Evolutionary conservation across 1,140 invertebrate genomes (phyloP), one percentile per base, ranked within the genome.

Genomic region (Drosophila punjabiensis): DNA sequence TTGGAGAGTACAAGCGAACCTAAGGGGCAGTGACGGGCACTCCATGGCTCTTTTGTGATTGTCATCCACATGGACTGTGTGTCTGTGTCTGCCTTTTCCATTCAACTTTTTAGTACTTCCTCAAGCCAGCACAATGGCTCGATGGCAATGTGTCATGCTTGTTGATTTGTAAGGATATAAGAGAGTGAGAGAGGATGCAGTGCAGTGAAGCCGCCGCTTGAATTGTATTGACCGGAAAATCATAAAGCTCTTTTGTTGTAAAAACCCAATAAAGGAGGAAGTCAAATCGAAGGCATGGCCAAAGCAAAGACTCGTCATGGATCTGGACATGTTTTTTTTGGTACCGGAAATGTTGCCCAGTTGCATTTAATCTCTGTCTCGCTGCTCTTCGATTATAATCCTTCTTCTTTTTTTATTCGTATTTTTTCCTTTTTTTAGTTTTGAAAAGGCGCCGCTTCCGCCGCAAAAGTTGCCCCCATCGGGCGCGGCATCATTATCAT

Each of bases 191-290:
- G 53, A 58, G 55, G 55, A 58, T 88, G 85, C 85, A 80, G 24
- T 73, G 70, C 67, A 68, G 63, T 63, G n/a, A n/a, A 13, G 18
- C 61, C 14, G 32, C 75, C 48, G 79, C 60, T 74, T 71, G 74
- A 84, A 81, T 88, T 88, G 85, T 88, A 88, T 88, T 88, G 85
- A 88, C 85, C 85, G 85, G 85, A 88, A 88, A 88, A 88, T 88
- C 85, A 88, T 89, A 88, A 88, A 88, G 85, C 85, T 88, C 85
- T 84, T 84, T 88, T 88, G 85, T 89, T 71, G 30, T n/a, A 13
- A 50, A 50, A 28, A 50, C 43, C 45, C 43, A 28, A 59, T 35
- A 64, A 58, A 47, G 68, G 73, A 84, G 85, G 85, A 84, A 89
- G 75, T 88, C 76, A 60, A 67, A 61, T 71, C 60, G 79, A 71